phyloP scores from a whole-genome alignment of 2,797 vertebrate genomes.

The Melanotaenia parkinsoni region DNA sequence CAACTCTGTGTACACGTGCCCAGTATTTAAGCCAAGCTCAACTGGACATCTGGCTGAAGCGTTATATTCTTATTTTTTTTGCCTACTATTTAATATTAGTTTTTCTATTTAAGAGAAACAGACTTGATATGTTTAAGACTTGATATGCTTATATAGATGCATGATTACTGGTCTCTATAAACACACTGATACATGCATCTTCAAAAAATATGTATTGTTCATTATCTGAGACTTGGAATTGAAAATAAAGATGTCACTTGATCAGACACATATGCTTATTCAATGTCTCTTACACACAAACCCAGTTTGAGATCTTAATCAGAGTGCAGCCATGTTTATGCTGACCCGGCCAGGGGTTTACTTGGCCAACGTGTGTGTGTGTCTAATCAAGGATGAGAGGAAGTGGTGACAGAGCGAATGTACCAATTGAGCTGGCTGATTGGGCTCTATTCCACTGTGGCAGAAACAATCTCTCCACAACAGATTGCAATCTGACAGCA shows the following conservation, averaged over 20 bases:
- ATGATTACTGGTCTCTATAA: neutral
- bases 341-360: slow-evolving; percentile 74
- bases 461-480: slow-evolving; percentile 82
- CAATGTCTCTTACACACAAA: slow-evolving; percentile 17
- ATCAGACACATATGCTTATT: slow-evolving; percentile 22
- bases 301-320: slow-evolving; percentile 71
- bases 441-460: slow-evolving; percentile 81
- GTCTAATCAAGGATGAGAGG: slow-evolving; percentile 82
- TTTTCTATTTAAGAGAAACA: neutral
- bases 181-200: neutral
- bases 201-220: slow-evolving; percentile 5
- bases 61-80: neutral
- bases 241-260: slow-evolving; percentile 27
- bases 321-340: slow-evolving; percentile 55
- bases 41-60: neutral
- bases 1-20: too few relatives aligned
- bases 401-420: slow-evolving; percentile 80
- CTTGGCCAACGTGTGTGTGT: slow-evolving; percentile 64
- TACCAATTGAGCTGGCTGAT: slow-evolving; percentile 84
- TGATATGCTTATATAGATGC: neutral
- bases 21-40: neutral
- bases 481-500: slow-evolving; percentile 86
- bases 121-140: neutral
- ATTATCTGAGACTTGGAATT: slow-evolving; percentile 20
- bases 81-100: neutral